Evolutionary conservation across 2,888 invertebrate genomes (phyloP).

Genomic region (Scaptomyza cyrtandrae): DNA sequence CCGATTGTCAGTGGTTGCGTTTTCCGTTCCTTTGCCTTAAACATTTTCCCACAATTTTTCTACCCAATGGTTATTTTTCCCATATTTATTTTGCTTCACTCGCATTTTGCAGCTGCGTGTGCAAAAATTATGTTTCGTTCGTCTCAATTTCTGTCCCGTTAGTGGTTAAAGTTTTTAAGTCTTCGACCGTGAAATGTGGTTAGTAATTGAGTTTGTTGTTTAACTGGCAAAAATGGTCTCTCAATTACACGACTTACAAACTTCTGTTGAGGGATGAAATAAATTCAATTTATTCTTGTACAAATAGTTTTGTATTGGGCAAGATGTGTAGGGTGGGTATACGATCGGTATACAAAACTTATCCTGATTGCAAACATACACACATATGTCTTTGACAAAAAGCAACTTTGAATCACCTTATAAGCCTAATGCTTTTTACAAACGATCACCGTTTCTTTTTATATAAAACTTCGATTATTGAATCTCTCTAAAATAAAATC

Average conservation of each 20-base stretch:
- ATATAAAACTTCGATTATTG: neutral
- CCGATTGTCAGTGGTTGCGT: conserved; percentile 59
- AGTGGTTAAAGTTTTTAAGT: conserved; percentile 26
- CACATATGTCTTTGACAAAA: no score
- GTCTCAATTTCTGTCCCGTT: conserved; percentile 16
- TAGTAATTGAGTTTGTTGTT: conserved; percentile 30
- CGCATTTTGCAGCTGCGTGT: conserved; percentile 57
- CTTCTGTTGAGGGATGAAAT: neutral
- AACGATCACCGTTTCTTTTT: neutral
- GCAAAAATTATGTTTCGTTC: conserved; percentile 35
- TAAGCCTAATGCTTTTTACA: no score
- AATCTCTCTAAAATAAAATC: neutral
- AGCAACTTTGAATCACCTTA: no score
- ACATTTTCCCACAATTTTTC: neutral
- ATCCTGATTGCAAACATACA: neutral
- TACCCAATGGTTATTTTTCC: conserved; percentile 22
- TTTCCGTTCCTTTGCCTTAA: conserved; percentile 25
- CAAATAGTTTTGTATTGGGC: neutral
- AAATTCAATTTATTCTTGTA: neutral
- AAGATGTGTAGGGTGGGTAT: neutral
- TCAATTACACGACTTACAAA: neutral
- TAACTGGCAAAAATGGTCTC: conserved; percentile 18
- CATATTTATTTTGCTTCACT: conserved; percentile 48
- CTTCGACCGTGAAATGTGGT: conserved; percentile 49
- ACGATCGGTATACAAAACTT: conserved; percentile 2